A percentile compares a stretch with the other conserved stretches of the same genome.
Evolutionary conservation across 2,797 vertebrate species (phyloP).

Genomic region (Momotus momota): DNA sequence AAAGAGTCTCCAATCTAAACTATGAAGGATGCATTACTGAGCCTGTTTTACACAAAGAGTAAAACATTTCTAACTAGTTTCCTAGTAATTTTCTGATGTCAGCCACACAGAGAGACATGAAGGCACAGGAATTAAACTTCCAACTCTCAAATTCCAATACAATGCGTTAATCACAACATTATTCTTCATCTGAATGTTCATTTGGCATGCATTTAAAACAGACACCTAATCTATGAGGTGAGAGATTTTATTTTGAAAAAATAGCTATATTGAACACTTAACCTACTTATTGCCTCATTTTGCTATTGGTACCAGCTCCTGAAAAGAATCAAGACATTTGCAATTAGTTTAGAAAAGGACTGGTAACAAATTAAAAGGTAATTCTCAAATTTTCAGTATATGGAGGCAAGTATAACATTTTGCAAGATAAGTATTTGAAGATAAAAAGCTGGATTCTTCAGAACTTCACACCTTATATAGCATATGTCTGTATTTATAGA

Average conservation of each 20-base stretch:
- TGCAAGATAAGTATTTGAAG: background rate
- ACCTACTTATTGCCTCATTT: background rate
- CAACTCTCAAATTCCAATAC: constrained; percentile 1
- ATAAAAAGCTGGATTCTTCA: background rate
- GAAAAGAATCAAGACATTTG: background rate
- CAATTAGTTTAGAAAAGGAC: background rate
- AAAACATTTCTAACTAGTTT: constrained; percentile 4
- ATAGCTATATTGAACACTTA: background rate
- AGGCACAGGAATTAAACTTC: constrained; percentile 18
- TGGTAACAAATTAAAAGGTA: background rate
- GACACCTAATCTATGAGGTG: background rate
- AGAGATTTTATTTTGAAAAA: background rate
- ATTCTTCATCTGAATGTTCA: background rate
- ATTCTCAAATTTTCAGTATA: background rate
- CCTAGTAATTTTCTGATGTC: constrained; percentile 3
- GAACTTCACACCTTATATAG: background rate
- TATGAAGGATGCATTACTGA: background rate
- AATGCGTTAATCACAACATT: constrained; percentile 1
- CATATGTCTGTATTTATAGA: background rate
- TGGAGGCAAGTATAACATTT: background rate
- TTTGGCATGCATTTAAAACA: constrained; percentile 9
- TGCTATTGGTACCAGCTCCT: background rate
- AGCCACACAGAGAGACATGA: background rate
- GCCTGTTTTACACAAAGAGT: background rate
- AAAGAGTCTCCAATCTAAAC: background rate